Base-by-base conservation (phyloP, 2,113 vertebrate genomes). In the Gobius niger region DNA sequence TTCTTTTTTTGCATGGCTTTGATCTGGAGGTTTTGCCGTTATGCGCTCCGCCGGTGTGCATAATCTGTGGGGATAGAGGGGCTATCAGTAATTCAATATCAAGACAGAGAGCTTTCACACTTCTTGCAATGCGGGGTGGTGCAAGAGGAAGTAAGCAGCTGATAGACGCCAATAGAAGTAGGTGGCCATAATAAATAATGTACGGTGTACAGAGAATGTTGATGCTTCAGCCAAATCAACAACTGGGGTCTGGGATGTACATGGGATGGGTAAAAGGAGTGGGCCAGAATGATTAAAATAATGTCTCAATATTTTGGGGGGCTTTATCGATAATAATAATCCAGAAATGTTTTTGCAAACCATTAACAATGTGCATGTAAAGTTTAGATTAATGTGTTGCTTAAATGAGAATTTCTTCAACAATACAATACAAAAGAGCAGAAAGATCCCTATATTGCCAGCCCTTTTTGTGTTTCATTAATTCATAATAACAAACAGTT, bases 101-200 rank as follows among this genome's bases (percentile, higher is more conserved):
- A 3, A 57, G 24, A 60, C n/a, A 7, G 49, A 14, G 50, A 18
- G 18, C 18, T 71, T 40, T 42, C 61, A 72, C 57, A 46, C 70
- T 44, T 47, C 7, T 57, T 18, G 52, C 18, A 24, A 12, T 54
- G 14, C 46, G 1, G 6, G 41, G 82, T 66, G 19, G 13, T 44
- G 65, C 46, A 13, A 51, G 60, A 53, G 9, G 49, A 67, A 46
- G 67, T 59, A 72, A 52, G 67, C 12, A 9, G 54, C 6, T 53
- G 50, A 70, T 62, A 15, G 77, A 72, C 60, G 56, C 40, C 62
- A 70, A 63, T 57, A 73, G 60, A 47, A 50, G n/a, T 13, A 63
- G 63, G 70, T 42, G 54, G 41, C 18, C 2, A 8, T 0, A 9
- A 73, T 78, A 47, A 86, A 75, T 83, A 63, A 81, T 85, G 63